These are phyloP conservation scores for Drosophila robusta DNA, from an alignment of 2,888 invertebrate species.

Conservation along the genomic window DNA sequence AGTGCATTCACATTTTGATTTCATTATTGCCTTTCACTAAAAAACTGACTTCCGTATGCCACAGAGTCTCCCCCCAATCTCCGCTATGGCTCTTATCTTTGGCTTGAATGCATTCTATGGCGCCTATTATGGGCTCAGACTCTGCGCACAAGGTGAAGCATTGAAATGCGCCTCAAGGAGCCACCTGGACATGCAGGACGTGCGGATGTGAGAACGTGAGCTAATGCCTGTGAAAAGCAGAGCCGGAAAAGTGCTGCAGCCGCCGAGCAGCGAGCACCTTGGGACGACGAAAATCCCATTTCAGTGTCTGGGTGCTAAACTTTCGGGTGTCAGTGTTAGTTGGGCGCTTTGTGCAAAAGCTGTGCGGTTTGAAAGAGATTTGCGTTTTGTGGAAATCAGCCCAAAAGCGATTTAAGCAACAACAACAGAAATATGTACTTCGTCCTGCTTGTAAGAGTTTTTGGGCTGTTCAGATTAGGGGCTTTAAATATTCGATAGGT, in stretches of 20 bases:
- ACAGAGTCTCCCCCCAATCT: neutral
- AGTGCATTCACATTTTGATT: slow-evolving; percentile 81
- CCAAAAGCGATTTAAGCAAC: slow-evolving; percentile 55
- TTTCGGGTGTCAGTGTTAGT: slow-evolving; percentile 54
- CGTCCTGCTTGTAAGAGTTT: slow-evolving; percentile 14
- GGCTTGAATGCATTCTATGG: slow-evolving; percentile 45
- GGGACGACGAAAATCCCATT: slow-evolving; percentile 25
- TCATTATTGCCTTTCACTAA: slow-evolving; percentile 68
- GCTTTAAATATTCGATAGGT: slow-evolving; percentile 1
- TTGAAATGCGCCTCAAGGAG: slow-evolving; percentile 59
- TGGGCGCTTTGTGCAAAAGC: slow-evolving; percentile 49
- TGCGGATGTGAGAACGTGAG: slow-evolving; percentile 12
- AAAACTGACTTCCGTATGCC: slow-evolving; percentile 71
- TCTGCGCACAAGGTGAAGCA: slow-evolving; percentile 57
- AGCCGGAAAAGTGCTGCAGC: slow-evolving; percentile 32
- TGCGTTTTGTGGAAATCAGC: slow-evolving; percentile 42
- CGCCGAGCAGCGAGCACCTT: slow-evolving; percentile 11
- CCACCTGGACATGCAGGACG: slow-evolving; percentile 16
- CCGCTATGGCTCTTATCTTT: slow-evolving; percentile 4
- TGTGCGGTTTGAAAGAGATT: slow-evolving; percentile 63
- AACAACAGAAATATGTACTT: slow-evolving; percentile 35
- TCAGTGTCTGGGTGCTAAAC: slow-evolving; percentile 45
- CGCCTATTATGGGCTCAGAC: slow-evolving; percentile 43
- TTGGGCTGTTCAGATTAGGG: neutral
- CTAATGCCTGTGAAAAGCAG: slow-evolving; percentile 42